Evolutionary conservation across 2,113 vertebrate genomes (phyloP), one percentile per base, ranked within the genome.

Genomic region (Mus pahari): DNA sequence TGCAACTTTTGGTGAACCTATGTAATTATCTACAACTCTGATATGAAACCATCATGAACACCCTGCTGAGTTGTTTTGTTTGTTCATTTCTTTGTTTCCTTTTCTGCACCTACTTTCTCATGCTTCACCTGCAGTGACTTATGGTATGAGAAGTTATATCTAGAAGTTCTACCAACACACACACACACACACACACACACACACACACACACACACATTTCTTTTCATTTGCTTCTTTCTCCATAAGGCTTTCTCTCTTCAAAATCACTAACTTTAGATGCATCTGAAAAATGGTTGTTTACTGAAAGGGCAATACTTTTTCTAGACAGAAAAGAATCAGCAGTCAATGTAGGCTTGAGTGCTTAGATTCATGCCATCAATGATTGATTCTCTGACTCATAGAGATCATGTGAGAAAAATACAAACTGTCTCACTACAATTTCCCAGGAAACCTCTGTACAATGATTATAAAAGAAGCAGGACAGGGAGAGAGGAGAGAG

Each of bases 301-400:
- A 83, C 71, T 78, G 31, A 94, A 95, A 96, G 39, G 33, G 93
- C 86, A 90, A 60, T 94, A 58, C 8, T 82, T 89, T 95, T 10
- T 86, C 90, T 83, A 4, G 24, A 93, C 58, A 96, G 89, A 91
- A 92, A 96, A 94, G 77, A 92, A 92, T 92, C 87, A 84, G 45
- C 62, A 87, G 58, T 45, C 62, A 92, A 94, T 83, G 60, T 62
- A 53, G 22, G 22, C 81, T 94, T 94, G 36, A 42, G 20, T 91
- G 28, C 84, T 94, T 86, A 77, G 84, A 62, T 96, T 92, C 60
- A 77, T 53, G 75, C 75, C 84, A 90, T 87, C n/a, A 39, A 94
- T 89, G 68, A 91, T 28, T 75, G 83, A 95, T 82, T 86, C 16
- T 92, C 71, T 88, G 84, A 77, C 26, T 96, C 19, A 9, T 84